Evolutionary conservation across 2,888 invertebrate species (phyloP).

Genomic region (Clunio marinus): DNA sequence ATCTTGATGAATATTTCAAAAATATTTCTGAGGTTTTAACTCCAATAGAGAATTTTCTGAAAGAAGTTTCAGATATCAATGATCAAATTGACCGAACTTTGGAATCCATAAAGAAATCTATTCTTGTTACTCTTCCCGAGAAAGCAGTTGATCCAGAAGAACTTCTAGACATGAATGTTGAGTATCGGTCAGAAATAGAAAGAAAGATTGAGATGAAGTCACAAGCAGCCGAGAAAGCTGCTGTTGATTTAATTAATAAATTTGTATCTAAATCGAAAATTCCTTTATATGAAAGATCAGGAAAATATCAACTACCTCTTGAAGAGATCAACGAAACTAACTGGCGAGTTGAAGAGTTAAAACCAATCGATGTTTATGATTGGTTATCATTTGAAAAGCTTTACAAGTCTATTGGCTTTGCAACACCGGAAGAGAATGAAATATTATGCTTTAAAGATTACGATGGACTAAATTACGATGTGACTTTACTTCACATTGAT

Average conservation of each 20-base stretch:
- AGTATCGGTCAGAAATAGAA: conserved; percentile 52
- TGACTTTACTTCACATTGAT: conserved; percentile 61
- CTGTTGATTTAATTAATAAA: conserved; percentile 71
- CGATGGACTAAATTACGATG: conserved; percentile 59
- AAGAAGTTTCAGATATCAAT: conserved; percentile 65
- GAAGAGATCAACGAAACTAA: conserved; percentile 52
- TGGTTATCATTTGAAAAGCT: conserved; percentile 50
- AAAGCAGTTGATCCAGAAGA: conserved; percentile 58
- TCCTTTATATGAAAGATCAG: conserved; percentile 52
- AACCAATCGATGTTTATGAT: conserved; percentile 50
- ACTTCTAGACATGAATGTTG: conserved; percentile 62
- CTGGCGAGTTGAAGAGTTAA: conserved; percentile 46
- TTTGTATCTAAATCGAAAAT: conserved; percentile 58
- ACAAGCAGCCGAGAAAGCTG: conserved; percentile 68
- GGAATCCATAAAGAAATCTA: conserved; percentile 58
- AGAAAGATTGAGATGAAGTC: conserved; percentile 58
- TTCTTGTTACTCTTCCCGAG: conserved; percentile 61
- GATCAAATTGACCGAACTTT: conserved; percentile 68
- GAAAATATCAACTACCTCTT: conserved; percentile 60
- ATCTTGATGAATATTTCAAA: conserved; percentile 47
- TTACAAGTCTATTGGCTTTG: conserved; percentile 46
- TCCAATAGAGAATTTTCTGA: conserved; percentile 44
- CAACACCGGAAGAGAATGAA: conserved; percentile 44
- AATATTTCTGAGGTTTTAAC: conserved; percentile 58
- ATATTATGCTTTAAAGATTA: conserved; percentile 56